Evolutionary conservation across 2,888 invertebrate species (phyloP), one percentile per base, ranked within the genome.

Genomic region (Anticlea derivata): DNA sequence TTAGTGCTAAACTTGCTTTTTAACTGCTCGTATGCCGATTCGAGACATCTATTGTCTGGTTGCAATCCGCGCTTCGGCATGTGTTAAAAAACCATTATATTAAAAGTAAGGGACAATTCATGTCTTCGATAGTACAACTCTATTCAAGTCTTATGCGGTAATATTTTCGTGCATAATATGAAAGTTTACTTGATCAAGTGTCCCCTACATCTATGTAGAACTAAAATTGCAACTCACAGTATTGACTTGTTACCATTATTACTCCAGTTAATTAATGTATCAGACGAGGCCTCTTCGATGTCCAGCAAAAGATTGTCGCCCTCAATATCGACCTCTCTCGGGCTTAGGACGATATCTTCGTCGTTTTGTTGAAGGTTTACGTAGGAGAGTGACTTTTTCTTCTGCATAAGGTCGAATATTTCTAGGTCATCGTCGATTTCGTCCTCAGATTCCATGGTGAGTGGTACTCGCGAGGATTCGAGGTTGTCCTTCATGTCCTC

Each of bases 381-480:
- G 53, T 89, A 89, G 0, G 90, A 89, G 1, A 88, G 58, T 24
- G 88, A 86, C 47, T 87, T 87, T 50, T 82, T 87, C 61, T 87
- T 89, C 54, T 88, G 85, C 60, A 82, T 87, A 22, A 91, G 64
- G 58, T 91, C 91, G 58, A 91, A 91, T 65, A 91, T 90, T 59
- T 91, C 91, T 17, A 91, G 62, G 48, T 91, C 91, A 22, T 90
- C 91, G 38, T 91, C 91, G 5, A 90, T 87, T 22, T 90, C 89
- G 1, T 91, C 91, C 38, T 91, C 91, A 0, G 91, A 90, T 35
- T 91, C 90, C 83, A 89, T 85, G 0, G 90, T 90, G 1, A 91
- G 66, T 0, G 91, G 91, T 24, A 91, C 75, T 45, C 84, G 68
- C 8, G 91, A 84, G 2, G 89, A 65, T 66, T 91, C 91, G 26